Evolutionary conservation across 2,797 vertebrate species (phyloP).

Genomic region (Gouania willdenowi): DNA sequence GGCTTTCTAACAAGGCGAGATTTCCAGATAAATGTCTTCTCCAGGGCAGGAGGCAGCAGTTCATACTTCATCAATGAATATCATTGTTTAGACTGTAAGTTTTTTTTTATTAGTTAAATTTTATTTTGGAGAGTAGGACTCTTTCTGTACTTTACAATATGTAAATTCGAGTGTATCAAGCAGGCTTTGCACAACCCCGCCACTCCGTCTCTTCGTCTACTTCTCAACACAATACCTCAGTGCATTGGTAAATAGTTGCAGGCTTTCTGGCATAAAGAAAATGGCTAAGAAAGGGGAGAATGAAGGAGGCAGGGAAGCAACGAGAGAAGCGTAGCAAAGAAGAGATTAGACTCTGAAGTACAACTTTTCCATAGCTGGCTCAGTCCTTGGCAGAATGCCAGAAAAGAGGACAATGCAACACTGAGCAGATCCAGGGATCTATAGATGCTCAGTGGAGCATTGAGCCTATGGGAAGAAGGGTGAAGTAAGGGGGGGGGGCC

Average conservation of each 20-base stretch:
- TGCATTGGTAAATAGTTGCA: conserved; percentile 61
- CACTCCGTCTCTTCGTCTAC: conserved; percentile 40
- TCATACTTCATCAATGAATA: no score
- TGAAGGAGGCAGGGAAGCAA: conserved; percentile 39
- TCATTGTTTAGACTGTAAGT: no score
- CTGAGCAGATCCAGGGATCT: conserved; percentile 60
- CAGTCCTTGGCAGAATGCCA: conserved; percentile 66
- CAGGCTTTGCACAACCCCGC: conserved; percentile 24
- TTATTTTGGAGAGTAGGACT: no score
- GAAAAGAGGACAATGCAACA: conserved; percentile 60
- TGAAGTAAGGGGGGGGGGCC: not conserved
- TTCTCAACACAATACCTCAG: conserved; percentile 55
- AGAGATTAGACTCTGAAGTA: conserved; percentile 63
- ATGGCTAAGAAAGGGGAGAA: conserved; percentile 55
- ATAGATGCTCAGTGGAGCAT: conserved; percentile 72
- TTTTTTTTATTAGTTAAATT: no score
- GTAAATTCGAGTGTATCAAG: conserved; percentile 25
- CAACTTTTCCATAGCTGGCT: conserved; percentile 64
- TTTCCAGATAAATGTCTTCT: no score
- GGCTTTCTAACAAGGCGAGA: no score
- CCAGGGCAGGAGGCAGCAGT: no score
- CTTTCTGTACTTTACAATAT: conserved; percentile 1
- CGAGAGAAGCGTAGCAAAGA: conserved; percentile 44
- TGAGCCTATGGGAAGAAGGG: conserved; percentile 53
- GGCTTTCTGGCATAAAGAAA: conserved; percentile 52